phyloP scores from a whole-genome alignment of 2,888 invertebrate species.

The Euplagia quadripunctaria region DNA sequence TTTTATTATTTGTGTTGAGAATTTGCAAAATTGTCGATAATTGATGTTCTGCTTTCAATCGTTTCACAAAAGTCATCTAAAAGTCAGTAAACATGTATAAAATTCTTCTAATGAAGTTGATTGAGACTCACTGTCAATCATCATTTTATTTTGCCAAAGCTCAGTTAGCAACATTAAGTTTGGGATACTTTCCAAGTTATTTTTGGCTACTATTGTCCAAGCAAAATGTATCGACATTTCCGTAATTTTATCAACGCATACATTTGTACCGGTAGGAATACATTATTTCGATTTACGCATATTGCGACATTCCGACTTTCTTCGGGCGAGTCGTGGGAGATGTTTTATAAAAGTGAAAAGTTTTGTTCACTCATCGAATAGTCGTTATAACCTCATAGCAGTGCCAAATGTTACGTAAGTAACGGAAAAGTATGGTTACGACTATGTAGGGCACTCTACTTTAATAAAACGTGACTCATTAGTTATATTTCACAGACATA shows the following conservation, averaged over 20 bases:
- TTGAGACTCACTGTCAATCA: background rate
- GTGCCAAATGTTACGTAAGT: slow-evolving; percentile 36
- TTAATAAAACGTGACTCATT: slow-evolving; percentile 4
- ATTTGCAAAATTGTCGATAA: too few species aligned
- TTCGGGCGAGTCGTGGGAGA: slow-evolving; percentile 34
- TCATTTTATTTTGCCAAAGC: background rate
- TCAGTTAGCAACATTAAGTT: background rate
- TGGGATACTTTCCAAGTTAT: background rate
- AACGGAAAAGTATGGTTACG: slow-evolving; percentile 20
- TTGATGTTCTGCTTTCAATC: background rate
- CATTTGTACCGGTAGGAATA: slow-evolving; percentile 32
- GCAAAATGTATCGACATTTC: slow-evolving; percentile 16
- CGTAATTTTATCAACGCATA: slow-evolving; percentile 25
- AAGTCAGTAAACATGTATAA: too few species aligned
- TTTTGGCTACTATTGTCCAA: background rate
- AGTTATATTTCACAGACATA: background rate
- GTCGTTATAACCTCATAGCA: slow-evolving; percentile 18
- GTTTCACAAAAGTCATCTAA: too few species aligned
- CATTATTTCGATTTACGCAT: slow-evolving; percentile 33
- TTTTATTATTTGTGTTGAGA: too few species aligned
- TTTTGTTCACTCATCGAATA: slow-evolving; percentile 28
- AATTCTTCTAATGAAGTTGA: too few species aligned
- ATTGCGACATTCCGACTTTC: slow-evolving; percentile 48
- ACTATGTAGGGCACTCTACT: slow-evolving; percentile 30
- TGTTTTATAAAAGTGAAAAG: slow-evolving; percentile 48